Percentiles rank a stretch among this genome's conserved stretches.
phyloP scores from a whole-genome alignment of 1,140 invertebrate genomes.

The Drosophila nigrodunni region DNA sequence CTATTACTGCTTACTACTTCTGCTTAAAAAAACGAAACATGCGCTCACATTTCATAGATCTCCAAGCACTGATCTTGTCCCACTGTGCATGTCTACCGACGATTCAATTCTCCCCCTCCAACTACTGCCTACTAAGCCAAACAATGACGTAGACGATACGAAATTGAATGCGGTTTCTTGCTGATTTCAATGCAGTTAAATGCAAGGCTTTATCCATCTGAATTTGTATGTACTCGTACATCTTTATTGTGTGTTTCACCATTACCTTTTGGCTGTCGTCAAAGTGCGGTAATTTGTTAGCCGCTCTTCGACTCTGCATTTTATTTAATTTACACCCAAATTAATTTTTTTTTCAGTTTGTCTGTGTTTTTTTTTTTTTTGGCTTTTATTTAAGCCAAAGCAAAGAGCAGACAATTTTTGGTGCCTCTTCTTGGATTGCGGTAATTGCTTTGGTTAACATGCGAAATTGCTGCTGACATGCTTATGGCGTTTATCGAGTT shows the following conservation, averaged over 20 bases:
- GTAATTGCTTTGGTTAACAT: conserved; percentile 76
- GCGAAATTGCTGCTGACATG: conserved; percentile 69
- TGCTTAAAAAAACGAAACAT: no score
- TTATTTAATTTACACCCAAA: conserved; percentile 77
- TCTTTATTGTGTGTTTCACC: conserved; percentile 24
- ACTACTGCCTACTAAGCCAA: background rate
- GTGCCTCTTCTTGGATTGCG: conserved; percentile 31
- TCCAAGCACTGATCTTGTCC: background rate
- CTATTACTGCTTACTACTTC: no score
- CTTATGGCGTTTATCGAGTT: conserved; percentile 39
- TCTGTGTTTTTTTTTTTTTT: conserved; percentile 40
- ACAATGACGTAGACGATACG: background rate
- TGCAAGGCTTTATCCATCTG: conserved; percentile 36
- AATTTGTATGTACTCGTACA: conserved; percentile 14
- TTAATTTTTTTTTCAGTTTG: conserved; percentile 35
- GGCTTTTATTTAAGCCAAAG: conserved; percentile 28
- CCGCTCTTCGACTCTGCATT: conserved; percentile 51
- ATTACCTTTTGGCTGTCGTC: conserved; percentile 58
- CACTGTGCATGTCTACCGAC: background rate
- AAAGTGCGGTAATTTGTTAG: conserved; percentile 62
- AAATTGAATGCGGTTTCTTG: conserved; percentile 13
- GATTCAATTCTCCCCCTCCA: background rate
- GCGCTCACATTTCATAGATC: no score
- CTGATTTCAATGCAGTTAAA: conserved; percentile 26
- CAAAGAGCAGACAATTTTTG: conserved; percentile 11